Conservation (phyloP, 1,140 invertebrate species). For the Argopecten irradians region DNA sequence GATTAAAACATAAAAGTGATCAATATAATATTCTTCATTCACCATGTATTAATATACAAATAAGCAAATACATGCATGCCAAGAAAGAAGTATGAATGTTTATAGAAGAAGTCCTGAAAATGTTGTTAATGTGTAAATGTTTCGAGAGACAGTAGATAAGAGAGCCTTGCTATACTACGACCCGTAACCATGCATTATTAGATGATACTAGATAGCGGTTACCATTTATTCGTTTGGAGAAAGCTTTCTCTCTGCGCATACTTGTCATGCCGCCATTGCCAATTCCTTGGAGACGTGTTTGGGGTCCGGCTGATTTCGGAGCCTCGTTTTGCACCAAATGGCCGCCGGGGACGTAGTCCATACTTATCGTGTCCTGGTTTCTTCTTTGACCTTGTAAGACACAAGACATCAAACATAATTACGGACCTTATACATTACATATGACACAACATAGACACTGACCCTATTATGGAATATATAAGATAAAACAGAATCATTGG, state of each 20-base stretch:
- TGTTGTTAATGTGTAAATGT: too few species aligned
- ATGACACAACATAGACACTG: too few species aligned
- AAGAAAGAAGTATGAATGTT: neutral
- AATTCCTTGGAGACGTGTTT: slow-evolving; percentile 33
- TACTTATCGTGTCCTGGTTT: slow-evolving; percentile 56
- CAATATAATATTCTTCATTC: too few species aligned
- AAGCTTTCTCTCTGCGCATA: neutral
- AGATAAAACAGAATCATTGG: neutral
- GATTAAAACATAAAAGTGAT: too few species aligned
- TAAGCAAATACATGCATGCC: neutral
- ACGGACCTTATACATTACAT: neutral
- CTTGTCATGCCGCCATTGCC: slow-evolving; percentile 1
- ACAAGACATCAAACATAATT: neutral
- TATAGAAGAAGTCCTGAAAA: too few species aligned
- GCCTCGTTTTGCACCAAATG: slow-evolving; percentile 56
- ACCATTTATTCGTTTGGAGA: neutral
- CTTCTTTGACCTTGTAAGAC: slow-evolving; percentile 56
- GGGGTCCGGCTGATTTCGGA: slow-evolving; percentile 37
- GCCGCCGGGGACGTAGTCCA: slow-evolving; percentile 59
- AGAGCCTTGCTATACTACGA: neutral
- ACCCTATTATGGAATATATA: neutral
- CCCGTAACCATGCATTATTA: neutral
- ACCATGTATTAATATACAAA: too few species aligned
- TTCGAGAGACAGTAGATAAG: neutral
- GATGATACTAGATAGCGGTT: neutral